A percentile compares a stretch with the other conserved stretches of the same genome.
phyloP scores from a whole-genome alignment of 64 coral and sea anemone species.

The Hydrozoanthus tunicans region DNA sequence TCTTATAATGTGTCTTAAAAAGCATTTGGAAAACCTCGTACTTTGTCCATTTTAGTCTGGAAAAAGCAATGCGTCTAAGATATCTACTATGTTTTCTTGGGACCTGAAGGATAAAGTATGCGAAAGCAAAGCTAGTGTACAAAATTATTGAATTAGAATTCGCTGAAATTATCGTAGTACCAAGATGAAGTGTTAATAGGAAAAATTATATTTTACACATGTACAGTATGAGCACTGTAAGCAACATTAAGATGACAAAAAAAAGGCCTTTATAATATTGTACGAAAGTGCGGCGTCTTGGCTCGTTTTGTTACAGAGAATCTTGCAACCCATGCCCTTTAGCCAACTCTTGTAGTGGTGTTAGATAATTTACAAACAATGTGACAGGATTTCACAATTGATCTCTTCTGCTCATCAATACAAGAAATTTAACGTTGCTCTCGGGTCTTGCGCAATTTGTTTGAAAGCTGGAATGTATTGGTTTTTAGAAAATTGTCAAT shows the following conservation, averaged over 20 bases:
- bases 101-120: not conserved
- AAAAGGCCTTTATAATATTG: conserved; percentile 1
- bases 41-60: too few species aligned
- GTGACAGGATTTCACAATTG: not conserved
- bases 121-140: conserved; percentile 22
- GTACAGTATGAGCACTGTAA: conserved; percentile 12
- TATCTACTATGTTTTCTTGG: too few species aligned
- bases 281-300: not conserved
- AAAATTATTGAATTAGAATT: conserved; percentile 15
- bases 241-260: conserved; percentile 2
- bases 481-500: conserved; percentile 31
- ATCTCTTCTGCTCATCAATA: conserved; percentile 6
- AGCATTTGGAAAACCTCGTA: too few species aligned
- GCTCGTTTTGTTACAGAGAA: not conserved
- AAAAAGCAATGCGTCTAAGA: too few species aligned
- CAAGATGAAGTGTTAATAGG: not conserved
- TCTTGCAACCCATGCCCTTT: not conserved
- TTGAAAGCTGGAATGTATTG: not conserved
- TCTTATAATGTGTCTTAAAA: too few species aligned
- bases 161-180: not conserved
- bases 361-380: not conserved
- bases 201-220: conserved; percentile 34
- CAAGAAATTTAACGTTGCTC: not conserved
- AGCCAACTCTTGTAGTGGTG: not conserved
- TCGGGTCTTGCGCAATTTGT: not conserved